Conservation (phyloP, 2,113 vertebrate species). For the Rhea americana region DNA sequence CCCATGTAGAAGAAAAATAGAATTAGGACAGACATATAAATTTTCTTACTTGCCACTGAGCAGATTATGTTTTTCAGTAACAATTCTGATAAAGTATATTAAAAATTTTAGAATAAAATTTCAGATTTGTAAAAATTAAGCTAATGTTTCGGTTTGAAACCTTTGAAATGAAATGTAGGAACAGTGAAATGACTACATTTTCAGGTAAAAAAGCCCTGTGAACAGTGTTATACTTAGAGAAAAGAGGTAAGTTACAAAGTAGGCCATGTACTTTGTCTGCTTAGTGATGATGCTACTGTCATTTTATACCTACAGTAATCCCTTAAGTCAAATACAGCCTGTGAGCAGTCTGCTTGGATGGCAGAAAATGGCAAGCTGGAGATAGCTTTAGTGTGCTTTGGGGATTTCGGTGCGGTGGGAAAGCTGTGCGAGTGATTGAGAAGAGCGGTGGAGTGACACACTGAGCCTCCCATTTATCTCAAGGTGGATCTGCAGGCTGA, state of each 20-base stretch:
- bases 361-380: background rate
- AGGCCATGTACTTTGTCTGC: background rate
- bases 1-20: background rate
- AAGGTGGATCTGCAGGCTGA: background rate
- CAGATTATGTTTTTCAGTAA: background rate
- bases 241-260: background rate
- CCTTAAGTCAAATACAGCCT: background rate
- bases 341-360: background rate
- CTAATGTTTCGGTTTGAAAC: background rate
- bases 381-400: background rate
- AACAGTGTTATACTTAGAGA: background rate
- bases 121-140: background rate
- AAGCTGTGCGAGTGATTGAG: accelerated
- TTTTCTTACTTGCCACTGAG: background rate
- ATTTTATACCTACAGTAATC: background rate
- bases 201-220: background rate
- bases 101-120: background rate
- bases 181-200: background rate
- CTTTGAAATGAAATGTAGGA: background rate
- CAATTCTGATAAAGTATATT: background rate
- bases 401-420: background rate
- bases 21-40: background rate
- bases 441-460: background rate
- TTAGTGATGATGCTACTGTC: background rate
- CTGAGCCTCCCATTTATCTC: background rate